phyloP scores from a whole-genome alignment of 64 coral and sea anemone species.

The Pocillopora verrucosa region DNA sequence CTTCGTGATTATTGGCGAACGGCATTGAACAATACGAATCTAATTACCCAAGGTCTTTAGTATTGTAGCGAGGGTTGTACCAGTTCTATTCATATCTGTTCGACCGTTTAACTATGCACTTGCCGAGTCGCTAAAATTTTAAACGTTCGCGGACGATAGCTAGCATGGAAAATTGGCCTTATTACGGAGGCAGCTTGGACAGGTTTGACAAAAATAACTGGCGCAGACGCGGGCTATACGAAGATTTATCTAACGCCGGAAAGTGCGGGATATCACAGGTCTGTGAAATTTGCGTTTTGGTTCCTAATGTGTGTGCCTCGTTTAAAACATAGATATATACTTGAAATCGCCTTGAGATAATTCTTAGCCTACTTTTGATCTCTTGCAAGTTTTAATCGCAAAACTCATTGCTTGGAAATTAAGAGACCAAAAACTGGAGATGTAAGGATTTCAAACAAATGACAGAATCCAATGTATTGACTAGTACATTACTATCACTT shows the following conservation, averaged over 20 bases:
- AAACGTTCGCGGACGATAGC: background rate
- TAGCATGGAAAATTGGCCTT: slow-evolving; percentile 1
- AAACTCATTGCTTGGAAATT: no score
- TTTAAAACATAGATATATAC: background rate
- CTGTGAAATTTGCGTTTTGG: background rate
- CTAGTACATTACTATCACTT: background rate
- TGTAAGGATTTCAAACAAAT: background rate
- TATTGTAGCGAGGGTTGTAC: background rate
- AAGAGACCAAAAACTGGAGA: no score
- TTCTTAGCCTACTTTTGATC: no score
- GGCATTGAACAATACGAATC: background rate
- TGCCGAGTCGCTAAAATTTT: background rate
- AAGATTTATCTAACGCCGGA: slow-evolving; percentile 31
- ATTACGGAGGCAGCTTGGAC: slow-evolving; percentile 18
- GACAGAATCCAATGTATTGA: background rate
- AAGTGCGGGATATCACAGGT: slow-evolving; percentile 39
- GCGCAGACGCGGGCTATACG: slow-evolving; percentile 18
- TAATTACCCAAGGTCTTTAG: background rate
- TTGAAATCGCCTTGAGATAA: no score
- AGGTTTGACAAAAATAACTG: slow-evolving; percentile 18
- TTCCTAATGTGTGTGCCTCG: background rate
- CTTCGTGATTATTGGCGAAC: background rate
- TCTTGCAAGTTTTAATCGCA: no score
- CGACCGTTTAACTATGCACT: background rate
- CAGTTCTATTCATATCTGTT: background rate